Conservation (phyloP, 2,888 invertebrate species). For the Tetheella fluctuosa region DNA sequence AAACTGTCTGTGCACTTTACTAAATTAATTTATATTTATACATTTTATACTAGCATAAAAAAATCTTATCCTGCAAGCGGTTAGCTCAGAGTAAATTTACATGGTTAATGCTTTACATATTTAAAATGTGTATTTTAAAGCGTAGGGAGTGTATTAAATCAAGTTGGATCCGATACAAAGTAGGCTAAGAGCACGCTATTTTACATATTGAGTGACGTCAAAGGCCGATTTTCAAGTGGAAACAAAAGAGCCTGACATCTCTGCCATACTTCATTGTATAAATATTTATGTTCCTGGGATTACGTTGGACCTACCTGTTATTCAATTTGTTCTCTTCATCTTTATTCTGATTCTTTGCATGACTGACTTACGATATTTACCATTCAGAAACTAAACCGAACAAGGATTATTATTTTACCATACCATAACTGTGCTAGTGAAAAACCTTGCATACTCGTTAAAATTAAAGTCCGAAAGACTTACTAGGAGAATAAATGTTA, state of each 20-base stretch:
- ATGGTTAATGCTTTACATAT: constrained; percentile 18
- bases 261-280: constrained; percentile 10
- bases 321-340: not conserved
- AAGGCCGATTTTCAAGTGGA: constrained; percentile 24
- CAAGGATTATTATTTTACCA: too few species aligned
- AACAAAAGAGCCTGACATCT: constrained; percentile 6
- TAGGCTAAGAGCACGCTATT: constrained; percentile 39
- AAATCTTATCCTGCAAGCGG: not conserved
- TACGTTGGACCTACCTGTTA: not conserved
- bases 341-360: not conserved
- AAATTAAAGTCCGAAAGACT: constrained; percentile 1
- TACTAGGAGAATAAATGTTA: constrained; percentile 2
- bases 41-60: not conserved
- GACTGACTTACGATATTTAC: not conserved
- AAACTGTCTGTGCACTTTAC: constrained; percentile 1
- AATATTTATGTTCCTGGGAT: constrained; percentile 13
- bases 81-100: not conserved
- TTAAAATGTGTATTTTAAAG: constrained; percentile 29
- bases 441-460: not conserved
- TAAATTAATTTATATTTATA: not conserved
- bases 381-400: not conserved
- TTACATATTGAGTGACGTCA: constrained; percentile 49
- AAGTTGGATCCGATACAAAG: constrained; percentile 36
- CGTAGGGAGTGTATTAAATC: constrained; percentile 25
- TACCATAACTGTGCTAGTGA: not conserved